Evolutionary conservation across 2,113 vertebrate genomes (phyloP), one percentile per base, ranked within the genome.

Genomic region (Limnothrissa miodon): DNA sequence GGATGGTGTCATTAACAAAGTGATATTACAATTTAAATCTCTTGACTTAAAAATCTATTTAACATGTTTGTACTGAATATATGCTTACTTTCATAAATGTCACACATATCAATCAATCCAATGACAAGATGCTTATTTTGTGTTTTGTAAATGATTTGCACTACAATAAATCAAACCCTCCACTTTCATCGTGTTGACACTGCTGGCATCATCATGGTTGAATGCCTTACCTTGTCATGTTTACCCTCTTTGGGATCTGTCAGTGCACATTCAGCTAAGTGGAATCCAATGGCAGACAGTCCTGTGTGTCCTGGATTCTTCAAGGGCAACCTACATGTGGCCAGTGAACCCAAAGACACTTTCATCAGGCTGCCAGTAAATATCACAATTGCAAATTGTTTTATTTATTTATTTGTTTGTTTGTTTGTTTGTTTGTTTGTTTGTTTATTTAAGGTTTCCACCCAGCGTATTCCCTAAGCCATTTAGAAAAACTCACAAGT

Each of bases 361-460:
- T 98, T 96, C 89, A 5, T 99, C 86, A 96, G 92, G 86, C 93
- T 97, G 0, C 93, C 94, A 93, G 97, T 96, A 82, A 85, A 93
- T 56, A n/a, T n/a, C 1, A 19, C n/a, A 15, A 70, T 19, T 19
- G 19, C 25, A 11, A 44, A 10, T 44, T 44, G 29, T 33, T 62
- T 11, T 74, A 15, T 74, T 39, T 36, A n/a, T n/a, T n/a, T n/a
- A n/a, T n/a, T n/a, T n/a, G n/a, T n/a, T n/a, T n/a, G n/a, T n/a
- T n/a, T n/a, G n/a, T n/a, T 9, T 45, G 56, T 42, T 70, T 66
- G 39, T 82, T 5, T 15, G 56, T 19, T 70, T 45, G 70, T 74
- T n/a, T n/a, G n/a, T n/a, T n/a, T n/a, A n/a, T n/a, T n/a, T n/a
- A n/a, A n/a, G n/a, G n/a, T n/a, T n/a, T n/a, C n/a, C n/a, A n/a